Base-by-base conservation (phyloP, 2,797 vertebrate genomes). In the Margarornis squamiger region DNA sequence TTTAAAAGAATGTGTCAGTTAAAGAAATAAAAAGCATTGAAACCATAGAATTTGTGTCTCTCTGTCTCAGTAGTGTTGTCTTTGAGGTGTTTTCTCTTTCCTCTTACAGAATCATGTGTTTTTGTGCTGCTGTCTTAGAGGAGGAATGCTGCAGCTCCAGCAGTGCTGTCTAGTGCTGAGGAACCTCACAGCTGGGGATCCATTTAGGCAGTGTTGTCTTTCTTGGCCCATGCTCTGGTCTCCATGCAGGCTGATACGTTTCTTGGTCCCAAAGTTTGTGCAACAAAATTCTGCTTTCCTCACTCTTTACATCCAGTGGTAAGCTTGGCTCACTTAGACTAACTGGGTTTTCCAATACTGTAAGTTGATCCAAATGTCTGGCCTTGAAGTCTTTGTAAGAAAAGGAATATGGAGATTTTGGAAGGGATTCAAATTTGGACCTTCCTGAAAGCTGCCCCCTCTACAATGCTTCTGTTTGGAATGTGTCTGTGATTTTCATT, bases 21-120 rank as follows among this genome's bases (percentile, higher is more conserved):
- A 87, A 98, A 98, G 68, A 98, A 98, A 97, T 98, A 98, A 97
- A 97, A 97, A 75, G 89, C 96, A 95, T 98, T 97, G 51, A 98
- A 96, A 55, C 98, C 97, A 67, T 92, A 98, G 95, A 98, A 99
- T 54, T 96, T 90, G 26, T 98, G 98, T 93, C 95, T 98, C 92
- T 82, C 98, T 48, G 98, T 98, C 5, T 90, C 94, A 86, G 78
- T 71, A 14, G 94, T 70, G 22, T 98, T 98, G 81, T 98, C 97
- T 77, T 97, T 98, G 86, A 99, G 97, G 93, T 99, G 97, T 74
- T 98, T 97, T 27, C 86, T 78, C 39, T 97, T 93, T 55, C 81
- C 90, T 57, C 90, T 90, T 91, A 97, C 6, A 4, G 97, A 97
- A 86, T 94, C 95, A 77, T 94, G 97, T 83, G 29, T 5, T 38